A percentile compares a stretch with the other conserved stretches of the same genome.
Conservation (phyloP, 92 coral and sea anemone genomes). For the Siderastrea radians region DNA sequence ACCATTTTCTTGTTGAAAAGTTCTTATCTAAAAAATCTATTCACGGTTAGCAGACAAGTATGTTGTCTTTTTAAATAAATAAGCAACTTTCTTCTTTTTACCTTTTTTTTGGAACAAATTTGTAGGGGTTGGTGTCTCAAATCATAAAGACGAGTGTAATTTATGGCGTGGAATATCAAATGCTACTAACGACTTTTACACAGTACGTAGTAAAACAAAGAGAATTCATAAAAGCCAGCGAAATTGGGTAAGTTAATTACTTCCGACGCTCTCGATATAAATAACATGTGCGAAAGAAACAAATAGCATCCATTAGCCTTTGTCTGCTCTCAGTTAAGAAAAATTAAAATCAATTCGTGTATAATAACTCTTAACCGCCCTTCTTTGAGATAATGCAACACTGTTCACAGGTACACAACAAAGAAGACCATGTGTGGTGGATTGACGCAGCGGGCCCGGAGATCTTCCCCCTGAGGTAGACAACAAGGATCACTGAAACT, state of each 20-base stretch:
- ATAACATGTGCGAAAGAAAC: slow-evolving; percentile 46
- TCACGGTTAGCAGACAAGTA: too few relatives aligned
- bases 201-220: slow-evolving; percentile 45
- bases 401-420: slow-evolving; percentile 8
- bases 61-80: too few relatives aligned
- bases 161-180: background rate
- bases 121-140: too few relatives aligned
- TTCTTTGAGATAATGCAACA: slow-evolving; percentile 21
- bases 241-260: slow-evolving; percentile 17
- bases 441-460: slow-evolving; percentile 4
- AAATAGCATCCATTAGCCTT: slow-evolving; percentile 26
- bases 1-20: background rate
- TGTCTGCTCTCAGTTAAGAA: slow-evolving; percentile 35
- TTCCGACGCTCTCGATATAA: background rate
- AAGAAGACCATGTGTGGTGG: slow-evolving; percentile 8
- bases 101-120: too few relatives aligned
- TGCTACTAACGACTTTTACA: slow-evolving; percentile 24
- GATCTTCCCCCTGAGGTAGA: background rate
- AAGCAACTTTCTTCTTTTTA: background rate
- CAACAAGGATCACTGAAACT: slow-evolving; percentile 24
- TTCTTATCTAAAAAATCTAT: too few relatives aligned
- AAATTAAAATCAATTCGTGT: slow-evolving; percentile 34
- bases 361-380: slow-evolving; percentile 37
- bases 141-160: background rate
- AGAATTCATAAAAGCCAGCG: slow-evolving; percentile 49